Percentiles rank a stretch among this genome's conserved stretches.
Conservation (phyloP, 2,113 vertebrate species). For the Scomber colias region DNA sequence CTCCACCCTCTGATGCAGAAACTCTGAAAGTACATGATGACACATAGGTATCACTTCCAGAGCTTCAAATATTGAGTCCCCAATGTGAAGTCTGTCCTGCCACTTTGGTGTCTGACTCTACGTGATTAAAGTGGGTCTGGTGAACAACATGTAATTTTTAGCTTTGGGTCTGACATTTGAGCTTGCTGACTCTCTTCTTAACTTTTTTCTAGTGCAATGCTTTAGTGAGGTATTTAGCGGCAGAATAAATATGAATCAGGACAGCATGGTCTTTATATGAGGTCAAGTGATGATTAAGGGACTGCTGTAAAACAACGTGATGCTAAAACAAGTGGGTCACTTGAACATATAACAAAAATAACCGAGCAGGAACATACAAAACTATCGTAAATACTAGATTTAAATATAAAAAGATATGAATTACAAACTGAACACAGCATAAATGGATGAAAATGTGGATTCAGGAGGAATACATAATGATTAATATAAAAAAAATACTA, state of each 20-base stretch:
- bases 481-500: too few species aligned
- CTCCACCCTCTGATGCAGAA: background rate
- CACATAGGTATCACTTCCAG: background rate
- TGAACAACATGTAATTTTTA: constrained; percentile 10
- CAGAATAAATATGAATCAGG: background rate
- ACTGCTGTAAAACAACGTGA: constrained; percentile 1
- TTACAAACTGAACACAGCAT: too few species aligned
- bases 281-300: constrained; percentile 31
- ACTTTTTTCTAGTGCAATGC: background rate
- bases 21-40: background rate
- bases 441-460: too few species aligned
- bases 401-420: too few species aligned
- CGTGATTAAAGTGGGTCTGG: constrained; percentile 1
- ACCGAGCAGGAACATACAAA: too few species aligned
- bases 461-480: too few species aligned
- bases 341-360: background rate
- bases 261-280: background rate
- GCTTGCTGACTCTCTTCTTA: background rate
- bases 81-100: too few species aligned
- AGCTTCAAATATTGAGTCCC: too few species aligned
- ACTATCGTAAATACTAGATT: too few species aligned
- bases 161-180: background rate
- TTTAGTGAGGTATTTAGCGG: background rate
- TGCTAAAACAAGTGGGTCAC: background rate
- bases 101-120: background rate